Conservation (phyloP, 1,140 invertebrate species). For the Drosophila mauritiana region DNA sequence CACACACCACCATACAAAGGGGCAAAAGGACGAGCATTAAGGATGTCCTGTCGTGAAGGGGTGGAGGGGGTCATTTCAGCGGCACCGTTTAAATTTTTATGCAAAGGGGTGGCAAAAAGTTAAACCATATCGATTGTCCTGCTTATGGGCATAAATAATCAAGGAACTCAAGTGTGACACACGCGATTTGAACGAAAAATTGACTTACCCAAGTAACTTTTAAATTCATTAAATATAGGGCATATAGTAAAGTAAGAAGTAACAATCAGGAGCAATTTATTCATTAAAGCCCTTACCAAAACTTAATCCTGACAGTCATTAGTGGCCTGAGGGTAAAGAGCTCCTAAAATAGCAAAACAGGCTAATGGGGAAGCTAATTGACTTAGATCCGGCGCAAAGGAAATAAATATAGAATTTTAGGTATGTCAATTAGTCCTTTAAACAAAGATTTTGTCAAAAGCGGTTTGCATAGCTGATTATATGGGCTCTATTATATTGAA, state of each 20-base stretch:
- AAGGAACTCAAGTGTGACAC: slow-evolving; percentile 32
- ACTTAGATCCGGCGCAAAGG: slow-evolving; percentile 3
- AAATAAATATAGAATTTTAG: slow-evolving; percentile 15
- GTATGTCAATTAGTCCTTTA: slow-evolving; percentile 19
- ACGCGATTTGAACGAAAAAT: slow-evolving; percentile 8
- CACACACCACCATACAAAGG: slow-evolving; percentile 26
- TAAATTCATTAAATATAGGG: neutral
- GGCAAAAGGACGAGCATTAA: slow-evolving; percentile 14
- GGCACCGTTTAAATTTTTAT: slow-evolving; percentile 26
- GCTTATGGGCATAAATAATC: slow-evolving; percentile 42
- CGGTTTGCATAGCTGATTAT: neutral
- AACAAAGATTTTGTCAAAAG: neutral
- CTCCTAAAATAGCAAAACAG: slow-evolving; percentile 26
- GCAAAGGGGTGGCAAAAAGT: slow-evolving; percentile 23
- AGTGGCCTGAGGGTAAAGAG: neutral
- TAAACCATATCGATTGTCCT: slow-evolving; percentile 20
- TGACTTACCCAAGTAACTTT: slow-evolving; percentile 6
- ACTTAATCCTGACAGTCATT: neutral
- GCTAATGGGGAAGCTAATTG: slow-evolving; percentile 18
- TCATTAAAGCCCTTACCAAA: neutral
- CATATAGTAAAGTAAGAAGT: too few relatives aligned
- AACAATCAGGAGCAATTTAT: neutral
- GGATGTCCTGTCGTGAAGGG: slow-evolving; percentile 4
- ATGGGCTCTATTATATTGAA: neutral
- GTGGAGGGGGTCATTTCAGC: slow-evolving; percentile 17